Conservation (phyloP, 2,888 invertebrate genomes). For the Leuctra nigra region DNA sequence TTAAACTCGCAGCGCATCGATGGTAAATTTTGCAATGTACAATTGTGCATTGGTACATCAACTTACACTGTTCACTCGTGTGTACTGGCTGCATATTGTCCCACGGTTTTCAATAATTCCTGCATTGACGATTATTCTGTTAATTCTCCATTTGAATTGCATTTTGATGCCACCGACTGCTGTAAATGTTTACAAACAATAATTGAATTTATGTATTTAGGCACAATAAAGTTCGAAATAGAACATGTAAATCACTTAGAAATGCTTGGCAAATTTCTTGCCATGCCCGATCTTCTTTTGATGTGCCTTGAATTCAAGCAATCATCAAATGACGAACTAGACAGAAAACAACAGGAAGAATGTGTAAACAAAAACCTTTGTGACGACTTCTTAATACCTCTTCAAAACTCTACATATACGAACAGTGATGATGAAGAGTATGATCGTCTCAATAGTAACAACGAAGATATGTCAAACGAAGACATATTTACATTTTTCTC, state of each 20-base stretch:
- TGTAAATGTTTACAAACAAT: constrained; percentile 24
- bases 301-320: constrained; percentile 21
- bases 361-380: not conserved
- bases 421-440: not conserved
- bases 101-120: constrained; percentile 14
- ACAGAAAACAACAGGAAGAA: not conserved
- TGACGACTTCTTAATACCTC: not conserved
- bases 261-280: constrained; percentile 16
- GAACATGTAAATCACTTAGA: constrained; percentile 24
- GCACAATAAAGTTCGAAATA: constrained; percentile 23
- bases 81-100: constrained; percentile 25
- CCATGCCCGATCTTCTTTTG: constrained; percentile 19
- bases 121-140: constrained; percentile 17
- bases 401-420: not conserved
- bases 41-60: constrained; percentile 17
- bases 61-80: constrained; percentile 22
- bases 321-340: constrained; percentile 4
- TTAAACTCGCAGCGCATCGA: constrained; percentile 22
- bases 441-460: not conserved
- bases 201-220: constrained; percentile 27
- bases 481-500: too few species aligned
- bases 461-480: not conserved
- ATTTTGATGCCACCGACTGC: constrained; percentile 15
- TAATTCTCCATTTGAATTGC: constrained; percentile 21
- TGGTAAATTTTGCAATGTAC: constrained; percentile 23